Base-by-base conservation (phyloP, 2,113 vertebrate genomes). In the Anguilla rostrata region DNA sequence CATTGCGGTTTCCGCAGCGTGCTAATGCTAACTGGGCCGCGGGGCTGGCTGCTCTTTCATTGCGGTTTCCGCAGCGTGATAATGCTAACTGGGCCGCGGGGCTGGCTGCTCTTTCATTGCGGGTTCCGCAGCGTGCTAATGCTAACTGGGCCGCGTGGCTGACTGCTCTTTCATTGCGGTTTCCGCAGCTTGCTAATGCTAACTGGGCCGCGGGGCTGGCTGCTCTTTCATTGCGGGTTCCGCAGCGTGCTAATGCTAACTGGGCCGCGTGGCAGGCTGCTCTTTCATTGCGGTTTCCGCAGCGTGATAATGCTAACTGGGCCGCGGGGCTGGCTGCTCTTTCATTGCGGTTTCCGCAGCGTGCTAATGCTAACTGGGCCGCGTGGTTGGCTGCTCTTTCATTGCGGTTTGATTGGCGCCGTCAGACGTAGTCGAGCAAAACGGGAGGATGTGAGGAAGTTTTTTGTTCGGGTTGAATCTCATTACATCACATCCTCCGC, bases 391-490 rank as follows among this genome's bases (percentile, higher is more conserved):
- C 18, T 26, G 56, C 22, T 63, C 60, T 63, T 60, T 14, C 18
- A 60, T 1, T 60, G 6, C 14, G 34, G 34, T 34, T 34, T 34
- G 34, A 34, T 34, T 34, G 34, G 34, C 34, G 34, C 57, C 8
- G 43, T 2, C 43, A 46, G 43, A 46, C 34, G 34, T 34, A 1
- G 34, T 34, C 34, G 34, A 34, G 34, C 34, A 34, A 34, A 34
- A 34, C 43, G 8, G 43, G 43, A 8, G 43, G 8, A 46, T 14
- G 12, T 53, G 12, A 53, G 49, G 11, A 53, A 12, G 8, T 85
- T 63, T 49, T 12, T 43, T 78, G 39, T 85, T 83, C 66, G 66
- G 60, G 78, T 84, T 83, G 85, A 15, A 26, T 4, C 43, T 46
- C 43, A 46, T 46, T 46, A 2, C 29, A n/a, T n/a, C 12, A n/a